Conservation (phyloP, 1,140 invertebrate species). For the Zaprionus vittiger region DNA sequence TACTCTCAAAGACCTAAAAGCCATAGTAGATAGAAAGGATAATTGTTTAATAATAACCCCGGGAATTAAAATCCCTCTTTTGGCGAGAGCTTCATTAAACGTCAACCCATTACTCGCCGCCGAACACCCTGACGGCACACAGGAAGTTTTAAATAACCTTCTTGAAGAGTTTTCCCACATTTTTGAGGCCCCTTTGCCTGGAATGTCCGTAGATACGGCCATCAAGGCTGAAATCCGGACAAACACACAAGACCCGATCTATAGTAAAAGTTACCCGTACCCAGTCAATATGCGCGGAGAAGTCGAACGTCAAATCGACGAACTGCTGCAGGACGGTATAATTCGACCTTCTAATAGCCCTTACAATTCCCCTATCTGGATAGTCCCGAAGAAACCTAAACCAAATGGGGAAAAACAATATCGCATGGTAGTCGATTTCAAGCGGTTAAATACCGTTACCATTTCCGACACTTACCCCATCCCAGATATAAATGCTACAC, state of each 20-base stretch:
- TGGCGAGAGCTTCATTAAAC: background rate
- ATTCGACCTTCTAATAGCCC: slow-evolving; percentile 13
- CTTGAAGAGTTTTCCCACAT: background rate
- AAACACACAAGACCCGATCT: slow-evolving; percentile 1
- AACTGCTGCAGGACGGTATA: background rate
- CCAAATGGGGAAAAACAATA: slow-evolving; percentile 57
- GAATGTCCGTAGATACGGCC: background rate
- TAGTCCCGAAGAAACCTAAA: slow-evolving; percentile 49
- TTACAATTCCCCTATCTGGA: slow-evolving; percentile 15
- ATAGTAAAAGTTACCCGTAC: slow-evolving; percentile 12
- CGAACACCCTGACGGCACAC: background rate
- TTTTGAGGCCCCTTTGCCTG: background rate
- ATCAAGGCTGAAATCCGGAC: slow-evolving; percentile 1
- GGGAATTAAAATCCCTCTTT: slow-evolving; percentile 2
- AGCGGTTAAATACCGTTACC: slow-evolving; percentile 80
- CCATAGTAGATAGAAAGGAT: background rate
- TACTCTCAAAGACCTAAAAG: background rate
- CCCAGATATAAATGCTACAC: slow-evolving; percentile 84
- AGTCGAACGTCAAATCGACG: background rate
- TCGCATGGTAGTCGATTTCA: slow-evolving; percentile 81
- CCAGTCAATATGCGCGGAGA: slow-evolving; percentile 6
- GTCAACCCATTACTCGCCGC: background rate
- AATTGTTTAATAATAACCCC: background rate
- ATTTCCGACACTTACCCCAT: slow-evolving; percentile 85
- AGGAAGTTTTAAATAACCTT: background rate